Conservation (phyloP, 2,888 invertebrate genomes). For the Caenorhabditis sp. region DNA sequence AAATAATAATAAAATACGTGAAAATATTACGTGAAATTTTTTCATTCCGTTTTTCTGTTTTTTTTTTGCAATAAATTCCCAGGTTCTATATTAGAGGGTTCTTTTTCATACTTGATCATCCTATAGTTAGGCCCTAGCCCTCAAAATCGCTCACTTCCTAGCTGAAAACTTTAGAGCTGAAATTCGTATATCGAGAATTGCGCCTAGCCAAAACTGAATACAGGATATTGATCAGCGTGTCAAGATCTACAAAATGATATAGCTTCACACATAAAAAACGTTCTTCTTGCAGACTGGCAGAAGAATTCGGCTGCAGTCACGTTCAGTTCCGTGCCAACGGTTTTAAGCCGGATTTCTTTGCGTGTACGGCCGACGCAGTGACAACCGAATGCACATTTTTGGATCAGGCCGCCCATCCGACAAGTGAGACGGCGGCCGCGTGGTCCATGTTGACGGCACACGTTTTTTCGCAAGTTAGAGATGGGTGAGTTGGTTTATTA, state of each 20-base stretch:
- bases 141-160: too few relatives aligned
- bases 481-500: conserved; percentile 31
- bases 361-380: conserved; percentile 62
- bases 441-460: conserved; percentile 58
- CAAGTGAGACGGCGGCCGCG: conserved; percentile 61
- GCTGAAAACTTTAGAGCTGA: too few relatives aligned
- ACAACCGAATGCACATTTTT: conserved; percentile 66
- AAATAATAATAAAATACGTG: too few relatives aligned
- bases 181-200: too few relatives aligned
- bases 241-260: background rate
- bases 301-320: conserved; percentile 59
- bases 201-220: too few relatives aligned
- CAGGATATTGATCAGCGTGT: too few relatives aligned
- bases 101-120: too few relatives aligned
- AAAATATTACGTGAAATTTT: too few relatives aligned
- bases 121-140: too few relatives aligned
- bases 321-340: conserved; percentile 54
- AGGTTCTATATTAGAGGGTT: too few relatives aligned
- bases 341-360: conserved; percentile 66
- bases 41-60: too few relatives aligned
- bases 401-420: conserved; percentile 60
- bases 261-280: background rate
- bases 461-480: conserved; percentile 60
- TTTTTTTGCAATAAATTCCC: too few relatives aligned
- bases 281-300: conserved; percentile 32